These are phyloP conservation scores for Drosophila bifasciata DNA, from an alignment of 1,140 invertebrate species.

Conservation along the genomic window DNA sequence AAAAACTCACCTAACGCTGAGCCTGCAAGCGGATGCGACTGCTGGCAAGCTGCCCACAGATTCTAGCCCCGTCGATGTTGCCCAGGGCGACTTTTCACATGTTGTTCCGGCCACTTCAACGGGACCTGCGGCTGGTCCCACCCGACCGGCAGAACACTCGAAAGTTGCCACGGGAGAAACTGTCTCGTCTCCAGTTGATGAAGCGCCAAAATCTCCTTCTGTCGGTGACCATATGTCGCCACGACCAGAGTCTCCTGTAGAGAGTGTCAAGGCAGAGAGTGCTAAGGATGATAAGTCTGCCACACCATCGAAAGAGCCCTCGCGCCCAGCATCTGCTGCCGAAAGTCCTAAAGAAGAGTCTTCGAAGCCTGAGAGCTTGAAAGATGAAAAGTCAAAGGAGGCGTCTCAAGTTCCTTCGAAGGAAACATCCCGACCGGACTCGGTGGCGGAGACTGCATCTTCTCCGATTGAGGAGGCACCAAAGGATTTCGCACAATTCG, in stretches of 20 bases:
- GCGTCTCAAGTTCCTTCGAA: constrained; percentile 43
- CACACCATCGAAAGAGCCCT: constrained; percentile 18
- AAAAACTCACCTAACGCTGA: constrained; percentile 24
- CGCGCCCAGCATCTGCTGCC: constrained; percentile 18
- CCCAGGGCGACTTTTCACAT: constrained; percentile 58
- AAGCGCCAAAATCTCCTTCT: constrained; percentile 38
- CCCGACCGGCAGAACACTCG: constrained; percentile 42
- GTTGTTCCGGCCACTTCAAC: neutral
- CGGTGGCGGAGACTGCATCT: constrained; percentile 48
- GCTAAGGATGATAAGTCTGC: constrained; percentile 18
- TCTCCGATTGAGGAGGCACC: constrained; percentile 54
- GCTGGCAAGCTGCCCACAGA: constrained; percentile 51
- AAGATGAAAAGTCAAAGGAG: constrained; percentile 35
- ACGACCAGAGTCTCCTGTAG: constrained; percentile 45
- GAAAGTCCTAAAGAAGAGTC: neutral
- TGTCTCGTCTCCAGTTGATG: constrained; percentile 62
- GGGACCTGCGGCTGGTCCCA: neutral
- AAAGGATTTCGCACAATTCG: constrained; percentile 6
- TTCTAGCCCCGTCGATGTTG: constrained; percentile 74
- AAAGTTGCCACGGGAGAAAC: constrained; percentile 34
- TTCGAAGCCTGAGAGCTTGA: neutral
- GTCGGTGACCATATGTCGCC: constrained; percentile 16
- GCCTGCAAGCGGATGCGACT: constrained; percentile 17
- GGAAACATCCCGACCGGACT: constrained; percentile 53
- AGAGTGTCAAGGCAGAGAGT: constrained; percentile 21